Base-by-base conservation (phyloP, 1,140 invertebrate species). In the Drosophila repletoides region DNA sequence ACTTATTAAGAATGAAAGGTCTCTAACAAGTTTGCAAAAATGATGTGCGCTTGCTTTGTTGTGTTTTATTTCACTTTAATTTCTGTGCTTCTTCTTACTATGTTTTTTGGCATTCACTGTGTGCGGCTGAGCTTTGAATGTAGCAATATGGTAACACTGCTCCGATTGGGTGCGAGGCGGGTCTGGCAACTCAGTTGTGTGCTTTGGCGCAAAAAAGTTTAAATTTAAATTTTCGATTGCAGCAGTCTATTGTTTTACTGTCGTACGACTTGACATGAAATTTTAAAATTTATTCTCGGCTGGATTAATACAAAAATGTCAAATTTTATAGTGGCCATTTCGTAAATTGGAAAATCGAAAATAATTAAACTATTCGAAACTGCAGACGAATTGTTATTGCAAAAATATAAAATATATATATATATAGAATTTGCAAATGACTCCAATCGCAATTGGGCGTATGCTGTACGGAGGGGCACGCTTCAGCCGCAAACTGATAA, bases 261-360 rank as follows among this genome's bases (percentile, higher is more conserved):
- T 41, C 52, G 58, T 6, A n/a, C 17, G 5, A 38, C 5, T 19
- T 59, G 7, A 22, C 4, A 10, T 29, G 22, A 40, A 60, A 38
- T 26, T 28, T 24, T 41, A 15, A 22, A 36, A 28, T 38, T 31
- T 14, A 51, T 22, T 34, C 46, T 49, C 24, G 65, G 33, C 28
- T 59, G 40, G n/a, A 45, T 38, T 60, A 53, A 69, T 49, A 58
- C 22, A 59, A 80, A 83, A 64, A 86, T 84, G 75, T 72, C 45
- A 80, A 86, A 75, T 79, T 84, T 51, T 43, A 64, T 46, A 68
- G 79, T 84, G 49, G 34, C 45, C 52, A 60, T 45, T 63, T 74
- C 53, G 38, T 67, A 48, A 64, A 48, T 68, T 63, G 45, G 33
- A 63, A 53, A 38, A 40, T 53, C 10, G 38, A 33, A 33, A 49